Percentiles rank a stretch among this genome's conserved stretches.
phyloP scores from a whole-genome alignment of 2,113 vertebrate genomes.

The Microcebus griseorufus region DNA sequence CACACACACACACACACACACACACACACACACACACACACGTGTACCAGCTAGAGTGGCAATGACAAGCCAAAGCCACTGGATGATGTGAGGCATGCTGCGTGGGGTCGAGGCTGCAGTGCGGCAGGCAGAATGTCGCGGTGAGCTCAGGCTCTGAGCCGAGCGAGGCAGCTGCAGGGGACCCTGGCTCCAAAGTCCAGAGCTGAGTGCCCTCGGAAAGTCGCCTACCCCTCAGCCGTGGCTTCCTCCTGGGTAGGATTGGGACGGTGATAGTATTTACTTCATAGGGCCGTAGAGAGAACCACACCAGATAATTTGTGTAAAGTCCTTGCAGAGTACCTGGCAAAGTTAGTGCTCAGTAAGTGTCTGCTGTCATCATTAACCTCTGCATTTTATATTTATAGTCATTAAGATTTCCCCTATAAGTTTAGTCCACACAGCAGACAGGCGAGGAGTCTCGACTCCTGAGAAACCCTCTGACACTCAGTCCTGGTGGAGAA shows the following conservation, averaged over 20 bases:
- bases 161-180: fast-evolving
- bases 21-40: too few species aligned
- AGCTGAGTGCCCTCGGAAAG: not conserved
- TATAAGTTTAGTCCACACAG: fast-evolving
- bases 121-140: fast-evolving
- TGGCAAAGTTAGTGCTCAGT: not conserved
- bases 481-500: too few species aligned
- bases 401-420: not conserved
- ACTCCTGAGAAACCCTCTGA: not conserved
- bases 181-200: not conserved
- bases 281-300: not conserved
- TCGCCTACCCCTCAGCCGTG: fast-evolving
- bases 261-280: not conserved
- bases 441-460: not conserved
- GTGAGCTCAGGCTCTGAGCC: not conserved
- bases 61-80: not conserved
- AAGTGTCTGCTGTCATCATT: not conserved
- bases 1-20: too few species aligned
- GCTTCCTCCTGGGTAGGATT: not conserved
- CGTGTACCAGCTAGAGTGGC: too few species aligned
- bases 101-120: too few species aligned
- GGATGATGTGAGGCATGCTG: fast-evolving
- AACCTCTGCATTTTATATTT: fast-evolving
- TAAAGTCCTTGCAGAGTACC: not conserved
- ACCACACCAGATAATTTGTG: fast-evolving